Base-by-base conservation (phyloP, 2,113 vertebrate genomes). In the Petrocephalus microphthalmus region DNA sequence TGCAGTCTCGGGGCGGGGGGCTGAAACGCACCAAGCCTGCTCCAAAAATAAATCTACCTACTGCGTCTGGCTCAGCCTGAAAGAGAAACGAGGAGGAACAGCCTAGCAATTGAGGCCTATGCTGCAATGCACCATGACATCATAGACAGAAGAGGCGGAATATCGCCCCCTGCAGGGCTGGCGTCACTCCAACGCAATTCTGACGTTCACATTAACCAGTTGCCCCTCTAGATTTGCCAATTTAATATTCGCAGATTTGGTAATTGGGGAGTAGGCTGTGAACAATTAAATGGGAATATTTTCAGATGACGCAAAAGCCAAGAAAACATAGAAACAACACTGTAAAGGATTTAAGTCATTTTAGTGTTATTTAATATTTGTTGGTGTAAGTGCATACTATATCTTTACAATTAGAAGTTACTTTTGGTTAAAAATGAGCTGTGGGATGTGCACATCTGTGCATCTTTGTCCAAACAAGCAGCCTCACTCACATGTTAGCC, bases 41-140 rank as follows among this genome's bases (percentile, higher is more conserved):
- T 85, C 56, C 45, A 15, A 53, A 86, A 86, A 85, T 71, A 85
- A 89, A 85, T 45, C 49, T 51, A 85, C 60, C 45, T 25, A 74
- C 25, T 25, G 45, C 54, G 54, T n/a, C 47, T 15, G 22, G 15
- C 22, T 52, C 45, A 85, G 83, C 82, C 57, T 49, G 20, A 82
- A 17, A 8, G 42, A 45, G 37, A 19, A 82, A 49, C 22, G 20
- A 82, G 22, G 78, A 45, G 37, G 42, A 82, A 49, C 5, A 82
- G 42, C 42, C 42, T 82, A 6, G 29, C n/a, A 49, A 17, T 11
- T 6, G 85, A 82, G 33, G 49, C 8, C n/a, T 1, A 3, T 25
- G 60, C n/a, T 64, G 60, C 60, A 64, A 64, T 64, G 60, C 60
- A 29, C 60, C 60, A 29, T 64, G n/a, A 25, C n/a, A 1, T 13